Conservation (phyloP, 2,888 invertebrate species). For the Lottia gigantea region DNA sequence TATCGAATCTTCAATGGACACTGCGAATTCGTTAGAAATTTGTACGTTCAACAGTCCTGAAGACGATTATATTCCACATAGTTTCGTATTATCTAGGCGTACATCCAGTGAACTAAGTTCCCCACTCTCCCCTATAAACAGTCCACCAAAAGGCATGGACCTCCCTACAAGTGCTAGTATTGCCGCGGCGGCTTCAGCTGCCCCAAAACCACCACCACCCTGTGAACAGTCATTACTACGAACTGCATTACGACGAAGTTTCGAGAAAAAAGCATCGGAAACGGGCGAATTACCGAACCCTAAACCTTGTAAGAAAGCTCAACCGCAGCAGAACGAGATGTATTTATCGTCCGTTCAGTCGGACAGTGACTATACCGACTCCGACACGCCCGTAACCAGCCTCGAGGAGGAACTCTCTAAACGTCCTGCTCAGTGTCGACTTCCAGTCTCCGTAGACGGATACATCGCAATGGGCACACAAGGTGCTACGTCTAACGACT, state of each 20-base stretch:
- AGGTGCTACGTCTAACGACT: background rate
- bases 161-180: background rate
- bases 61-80: background rate
- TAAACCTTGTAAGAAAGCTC: background rate
- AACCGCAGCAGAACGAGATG: background rate
- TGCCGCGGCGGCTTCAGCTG: background rate
- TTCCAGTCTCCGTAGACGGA: background rate
- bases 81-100: background rate
- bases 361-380: background rate
- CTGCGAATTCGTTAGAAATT: background rate
- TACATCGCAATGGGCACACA: background rate
- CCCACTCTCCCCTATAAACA: background rate
- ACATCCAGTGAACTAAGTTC: background rate
- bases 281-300: background rate
- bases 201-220: background rate
- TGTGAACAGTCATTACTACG: background rate
- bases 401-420: slow-evolving; percentile 1
- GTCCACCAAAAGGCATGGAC: background rate
- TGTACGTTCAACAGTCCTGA: background rate
- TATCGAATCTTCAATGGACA: background rate
- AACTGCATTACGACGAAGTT: background rate
- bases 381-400: background rate
- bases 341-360: background rate
- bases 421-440: background rate
- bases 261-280: background rate